These are phyloP conservation scores for Teleiodes luculella DNA, from an alignment of 2,888 invertebrate species.

Conservation along the genomic window DNA sequence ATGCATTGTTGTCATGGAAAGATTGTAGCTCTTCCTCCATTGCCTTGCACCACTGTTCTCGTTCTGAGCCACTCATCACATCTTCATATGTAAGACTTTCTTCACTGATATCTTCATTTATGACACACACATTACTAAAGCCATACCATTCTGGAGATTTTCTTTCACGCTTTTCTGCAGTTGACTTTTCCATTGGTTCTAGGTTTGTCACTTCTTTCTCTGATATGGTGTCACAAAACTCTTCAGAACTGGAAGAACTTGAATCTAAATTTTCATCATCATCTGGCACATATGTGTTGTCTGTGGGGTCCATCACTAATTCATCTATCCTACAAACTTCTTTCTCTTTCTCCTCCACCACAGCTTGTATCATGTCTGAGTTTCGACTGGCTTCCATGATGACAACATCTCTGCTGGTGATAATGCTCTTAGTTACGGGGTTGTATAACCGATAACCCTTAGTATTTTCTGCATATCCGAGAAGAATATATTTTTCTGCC, in stretches of 20 bases:
- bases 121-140: conserved; percentile 10
- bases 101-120: too few species aligned
- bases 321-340: conserved; percentile 4
- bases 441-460: conserved; percentile 25
- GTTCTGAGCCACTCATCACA: conserved; percentile 13
- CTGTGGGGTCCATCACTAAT: neutral
- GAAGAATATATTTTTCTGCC: conserved; percentile 17
- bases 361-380: conserved; percentile 27
- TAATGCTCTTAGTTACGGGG: conserved; percentile 18
- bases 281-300: conserved; percentile 5
- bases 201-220: too few species aligned
- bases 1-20: conserved; percentile 18
- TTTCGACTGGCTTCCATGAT: conserved; percentile 18
- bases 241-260: too few species aligned
- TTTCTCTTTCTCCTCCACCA: conserved; percentile 24
- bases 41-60: conserved; percentile 13
- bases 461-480: conserved; percentile 21
- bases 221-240: too few species aligned
- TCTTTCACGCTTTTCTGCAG: conserved; percentile 9
- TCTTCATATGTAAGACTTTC: neutral
- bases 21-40: conserved; percentile 18
- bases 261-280: too few species aligned
- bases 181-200: too few species aligned
- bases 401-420: conserved; percentile 24
- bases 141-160: conserved; percentile 18